Evolutionary conservation across 2,113 vertebrate species (phyloP).

Genomic region (Cheilinus undulatus): DNA sequence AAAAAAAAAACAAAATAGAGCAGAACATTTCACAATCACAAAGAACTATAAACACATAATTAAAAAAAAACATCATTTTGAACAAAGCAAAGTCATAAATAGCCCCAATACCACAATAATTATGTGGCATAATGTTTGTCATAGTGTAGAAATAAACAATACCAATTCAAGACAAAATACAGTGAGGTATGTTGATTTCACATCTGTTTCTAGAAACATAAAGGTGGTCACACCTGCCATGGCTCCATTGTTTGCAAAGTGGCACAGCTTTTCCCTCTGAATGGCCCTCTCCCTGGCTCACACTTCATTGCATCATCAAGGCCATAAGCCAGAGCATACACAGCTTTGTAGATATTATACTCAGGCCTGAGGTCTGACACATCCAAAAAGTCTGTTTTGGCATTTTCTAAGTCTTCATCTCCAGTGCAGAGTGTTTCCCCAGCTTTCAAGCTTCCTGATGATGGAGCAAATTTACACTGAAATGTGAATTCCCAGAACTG

Average conservation of each 20-base stretch:
- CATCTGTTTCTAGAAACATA: background rate
- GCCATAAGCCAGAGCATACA: slow-evolving; percentile 78
- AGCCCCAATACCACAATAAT: too few relatives aligned
- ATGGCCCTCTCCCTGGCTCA: slow-evolving; percentile 74
- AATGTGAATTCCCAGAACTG: slow-evolving; percentile 80
- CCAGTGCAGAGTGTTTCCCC: slow-evolving; percentile 59
- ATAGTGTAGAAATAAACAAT: too few relatives aligned
- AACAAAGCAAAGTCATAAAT: too few relatives aligned
- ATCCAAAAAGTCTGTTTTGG: slow-evolving; percentile 53
- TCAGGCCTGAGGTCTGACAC: slow-evolving; percentile 62
- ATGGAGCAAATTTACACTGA: slow-evolving; percentile 68
- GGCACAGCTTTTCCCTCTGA: slow-evolving; percentile 68
- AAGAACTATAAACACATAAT: too few relatives aligned
- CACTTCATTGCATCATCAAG: slow-evolving; percentile 73
- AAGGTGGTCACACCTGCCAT: slow-evolving; percentile 74
- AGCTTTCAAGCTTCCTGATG: background rate
- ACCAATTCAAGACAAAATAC: background rate
- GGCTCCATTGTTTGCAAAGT: slow-evolving; percentile 64
- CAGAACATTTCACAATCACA: too few relatives aligned
- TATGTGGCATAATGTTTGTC: too few relatives aligned
- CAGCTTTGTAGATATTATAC: slow-evolving; percentile 82
- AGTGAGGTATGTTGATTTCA: background rate
- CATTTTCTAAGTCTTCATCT: slow-evolving; percentile 55
- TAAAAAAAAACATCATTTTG: too few relatives aligned
- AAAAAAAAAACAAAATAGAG: too few relatives aligned